Base-by-base conservation (phyloP, 1,140 invertebrate genomes). In the Campoletis sonorensis region DNA sequence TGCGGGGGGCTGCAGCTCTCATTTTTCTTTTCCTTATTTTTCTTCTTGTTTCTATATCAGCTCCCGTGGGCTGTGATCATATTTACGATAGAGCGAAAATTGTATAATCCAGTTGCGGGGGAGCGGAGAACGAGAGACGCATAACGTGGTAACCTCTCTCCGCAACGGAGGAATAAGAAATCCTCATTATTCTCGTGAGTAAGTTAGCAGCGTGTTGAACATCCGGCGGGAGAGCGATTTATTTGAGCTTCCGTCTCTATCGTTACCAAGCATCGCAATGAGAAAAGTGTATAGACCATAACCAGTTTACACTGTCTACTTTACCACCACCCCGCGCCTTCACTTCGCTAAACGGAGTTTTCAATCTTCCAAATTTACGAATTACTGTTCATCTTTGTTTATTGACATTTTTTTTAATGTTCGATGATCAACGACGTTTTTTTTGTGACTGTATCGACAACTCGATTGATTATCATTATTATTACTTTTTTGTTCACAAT, bases 161-260 rank as follows among this genome's bases (percentile, higher is more conserved):
- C 79, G 37, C 64, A 33, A 33, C n/a, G 58, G 76, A 78, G 81
- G 81, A 87, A 86, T 82, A 83, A 70, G 67, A 87, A 86, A 87
- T 87, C 64, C 86, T 88, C 86, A 85, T 88, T 88, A 87, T 84
- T 87, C 85, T 85, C 83, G 76, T 45, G 75, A 76, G 71, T 75
- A 80, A 84, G 83, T 86, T 83, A 61, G 83, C 85, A 85, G 83
- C 79, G 84, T 82, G 85, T 83, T 83, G 84, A 82, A 80, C 85
- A 87, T 88, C 87, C 85, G 85, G 85, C 82, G 85, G 77, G 78
- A 77, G 83, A 81, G 84, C 86, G 85, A 88, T 87, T 88, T 87
- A 87, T 88, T 87, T 85, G 85, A 88, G 86, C 87, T 86, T 88
- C 87, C 87, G 87, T 87, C 85, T 86, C 86, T 88, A 88, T 88